Evolutionary conservation across 2,797 vertebrate genomes (phyloP).

Genomic region (Aplochiton taeniatus): DNA sequence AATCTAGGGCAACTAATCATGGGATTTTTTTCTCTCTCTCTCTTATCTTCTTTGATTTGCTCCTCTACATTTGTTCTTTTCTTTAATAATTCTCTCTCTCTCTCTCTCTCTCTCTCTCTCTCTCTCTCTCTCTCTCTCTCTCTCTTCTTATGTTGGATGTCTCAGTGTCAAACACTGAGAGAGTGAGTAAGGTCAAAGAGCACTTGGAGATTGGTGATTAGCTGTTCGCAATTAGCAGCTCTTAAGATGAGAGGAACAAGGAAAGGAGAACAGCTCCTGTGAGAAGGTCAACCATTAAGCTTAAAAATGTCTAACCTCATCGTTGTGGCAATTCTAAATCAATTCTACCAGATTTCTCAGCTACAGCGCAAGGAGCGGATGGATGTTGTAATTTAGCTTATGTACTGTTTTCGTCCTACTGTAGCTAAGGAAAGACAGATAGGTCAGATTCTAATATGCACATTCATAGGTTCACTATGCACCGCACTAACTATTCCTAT

Average conservation of each 20-base stretch:
- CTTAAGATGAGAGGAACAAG: constrained; percentile 53
- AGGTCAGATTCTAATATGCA: too few species aligned
- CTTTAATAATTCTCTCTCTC: constrained; percentile 23
- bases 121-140: constrained; percentile 20
- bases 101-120: too few species aligned
- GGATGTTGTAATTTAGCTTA: too few species aligned
- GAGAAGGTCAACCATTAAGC: constrained; percentile 39
- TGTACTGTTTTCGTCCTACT: too few species aligned
- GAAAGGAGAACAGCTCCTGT: neutral
- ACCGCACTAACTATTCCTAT: too few species aligned
- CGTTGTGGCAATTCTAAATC: too few species aligned
- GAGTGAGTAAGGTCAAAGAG: constrained; percentile 50
- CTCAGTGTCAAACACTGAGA: constrained; percentile 48
- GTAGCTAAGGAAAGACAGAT: too few species aligned
- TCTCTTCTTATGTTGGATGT: constrained; percentile 24
- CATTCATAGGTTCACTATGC: too few species aligned
- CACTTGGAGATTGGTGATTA: constrained; percentile 51
- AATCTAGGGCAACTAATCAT: constrained; percentile 66
- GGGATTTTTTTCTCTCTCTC: constrained; percentile 14
- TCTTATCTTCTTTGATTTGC: constrained; percentile 11
- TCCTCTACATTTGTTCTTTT: constrained; percentile 31
- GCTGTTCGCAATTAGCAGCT: constrained; percentile 54
- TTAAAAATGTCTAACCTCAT: too few species aligned
- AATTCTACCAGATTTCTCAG: too few species aligned
- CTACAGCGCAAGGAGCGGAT: too few species aligned